These are phyloP conservation scores for Anser brachyrhynchus DNA, from an alignment of 2,113 vertebrate species.

Conservation along the genomic window DNA sequence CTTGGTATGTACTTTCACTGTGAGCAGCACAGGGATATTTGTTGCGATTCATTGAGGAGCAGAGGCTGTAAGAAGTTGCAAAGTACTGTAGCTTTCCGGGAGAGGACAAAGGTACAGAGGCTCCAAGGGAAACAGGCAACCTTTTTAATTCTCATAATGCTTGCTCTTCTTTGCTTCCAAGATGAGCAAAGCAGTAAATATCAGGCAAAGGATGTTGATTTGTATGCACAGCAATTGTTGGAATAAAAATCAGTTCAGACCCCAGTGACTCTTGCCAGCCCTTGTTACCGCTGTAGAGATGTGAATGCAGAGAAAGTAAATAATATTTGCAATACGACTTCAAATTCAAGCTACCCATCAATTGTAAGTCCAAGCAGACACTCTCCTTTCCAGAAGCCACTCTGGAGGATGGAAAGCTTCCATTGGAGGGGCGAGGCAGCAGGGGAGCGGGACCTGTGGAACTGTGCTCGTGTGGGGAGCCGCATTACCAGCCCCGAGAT, in stretches of 20 bases:
- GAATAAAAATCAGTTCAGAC: constrained; percentile 68
- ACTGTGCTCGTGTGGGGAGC: background rate
- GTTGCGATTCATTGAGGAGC: constrained; percentile 2
- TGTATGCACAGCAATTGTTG: constrained; percentile 61
- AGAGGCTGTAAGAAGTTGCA: background rate
- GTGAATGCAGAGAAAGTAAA: constrained; percentile 44
- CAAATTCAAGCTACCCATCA: constrained; percentile 24
- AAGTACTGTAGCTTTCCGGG: background rate
- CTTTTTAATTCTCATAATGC: constrained; percentile 10
- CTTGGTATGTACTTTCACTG: background rate
- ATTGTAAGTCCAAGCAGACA: constrained; percentile 9
- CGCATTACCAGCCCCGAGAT: background rate
- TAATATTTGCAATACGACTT: constrained; percentile 19
- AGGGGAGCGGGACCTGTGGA: constrained; percentile 12
- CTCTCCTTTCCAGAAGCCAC: background rate
- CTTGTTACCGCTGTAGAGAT: constrained; percentile 38
- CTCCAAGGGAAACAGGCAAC: background rate
- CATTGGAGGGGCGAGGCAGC: background rate
- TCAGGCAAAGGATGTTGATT: constrained; percentile 49
- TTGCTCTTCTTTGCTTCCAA: constrained; percentile 19
- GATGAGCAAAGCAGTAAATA: constrained; percentile 56
- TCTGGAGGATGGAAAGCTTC: background rate
- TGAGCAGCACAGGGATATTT: background rate
- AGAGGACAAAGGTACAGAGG: background rate
- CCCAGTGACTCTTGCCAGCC: constrained; percentile 59